Base-by-base conservation (phyloP, 2,888 invertebrate genomes). In the Thalpophila matura region DNA sequence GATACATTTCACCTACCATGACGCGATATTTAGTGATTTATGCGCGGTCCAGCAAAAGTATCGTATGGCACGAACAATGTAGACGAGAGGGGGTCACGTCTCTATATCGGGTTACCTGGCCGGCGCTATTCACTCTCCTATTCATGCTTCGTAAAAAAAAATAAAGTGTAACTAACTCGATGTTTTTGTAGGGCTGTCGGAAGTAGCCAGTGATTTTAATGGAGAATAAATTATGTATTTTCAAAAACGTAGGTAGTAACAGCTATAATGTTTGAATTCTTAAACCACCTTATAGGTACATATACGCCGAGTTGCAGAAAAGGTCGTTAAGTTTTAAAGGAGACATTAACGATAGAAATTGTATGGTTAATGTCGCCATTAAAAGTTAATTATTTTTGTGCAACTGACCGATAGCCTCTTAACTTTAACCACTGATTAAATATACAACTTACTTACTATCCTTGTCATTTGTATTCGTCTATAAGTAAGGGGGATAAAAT, bases 51-150 rank as follows among this genome's bases (percentile, higher is more conserved):
- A 77, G 74, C 75, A 79, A 82, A 77, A 84, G 87, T 89, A 88
- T 89, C 85, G 85, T 85, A 80, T 85, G 73, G 65, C 84, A 81
- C 82, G 82, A 85, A 87, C 83, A 86, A 84, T 84, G 81, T 79
- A 75, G 74, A 70, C 74, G 74, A 83, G 82, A 82, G 84, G 80
- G 82, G 85, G 87, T 88, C 88, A 89, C 84, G 86, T 87, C 80
- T 82, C 65, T 81, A 78, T 83, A 87, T 91, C 86, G 77, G 74
- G 87, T 90, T 90, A 88, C 91, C 86, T 89, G 83, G 61, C 80
- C 70, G 59, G 67, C 80, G 80, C 86, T 88, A 86, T 89, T 86
- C 89, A 86, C 83, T 83, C 75, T 86, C 67, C 85, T 88, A 86
- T 89, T 89, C 86, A 87, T 77, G 84, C 75, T 82, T 80, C 69